phyloP scores from a whole-genome alignment of 1,140 invertebrate genomes.

The Aradophagus sp. region DNA sequence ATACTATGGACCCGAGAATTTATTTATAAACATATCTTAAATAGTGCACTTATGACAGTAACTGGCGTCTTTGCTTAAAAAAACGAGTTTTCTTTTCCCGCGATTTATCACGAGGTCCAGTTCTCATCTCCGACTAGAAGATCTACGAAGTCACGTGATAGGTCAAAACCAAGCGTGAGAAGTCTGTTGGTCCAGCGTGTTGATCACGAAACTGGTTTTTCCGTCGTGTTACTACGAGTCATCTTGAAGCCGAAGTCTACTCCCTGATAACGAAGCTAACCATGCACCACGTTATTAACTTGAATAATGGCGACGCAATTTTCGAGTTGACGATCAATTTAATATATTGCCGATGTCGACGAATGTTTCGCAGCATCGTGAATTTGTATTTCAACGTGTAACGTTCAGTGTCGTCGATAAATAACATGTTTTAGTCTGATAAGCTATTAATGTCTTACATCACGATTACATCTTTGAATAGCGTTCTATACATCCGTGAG shows the following conservation, averaged over 20 bases:
- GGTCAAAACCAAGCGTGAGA: constrained; percentile 32
- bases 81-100: constrained; percentile 15
- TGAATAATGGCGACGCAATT: no score
- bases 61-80: no score
- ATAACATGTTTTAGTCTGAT: constrained; percentile 30
- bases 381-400: constrained; percentile 22
- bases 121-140: constrained; percentile 5
- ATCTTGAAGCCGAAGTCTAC: no score
- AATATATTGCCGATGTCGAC: not conserved
- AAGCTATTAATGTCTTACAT: constrained; percentile 50
- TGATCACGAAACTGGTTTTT: constrained; percentile 17
- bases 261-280: no score
- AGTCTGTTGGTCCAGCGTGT: constrained; percentile 21
- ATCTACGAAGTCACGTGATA: constrained; percentile 17
- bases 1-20: no score
- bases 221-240: not conserved
- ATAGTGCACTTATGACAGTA: no score
- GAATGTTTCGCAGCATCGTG: not conserved
- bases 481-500: constrained; percentile 40
- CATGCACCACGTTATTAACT: no score
- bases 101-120: not conserved
- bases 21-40: no score
- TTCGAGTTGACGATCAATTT: not conserved
- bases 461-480: constrained; percentile 38
- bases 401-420: constrained; percentile 18